Conservation (phyloP, 2,113 vertebrate species). For the Thalassoma bifasciatum region DNA sequence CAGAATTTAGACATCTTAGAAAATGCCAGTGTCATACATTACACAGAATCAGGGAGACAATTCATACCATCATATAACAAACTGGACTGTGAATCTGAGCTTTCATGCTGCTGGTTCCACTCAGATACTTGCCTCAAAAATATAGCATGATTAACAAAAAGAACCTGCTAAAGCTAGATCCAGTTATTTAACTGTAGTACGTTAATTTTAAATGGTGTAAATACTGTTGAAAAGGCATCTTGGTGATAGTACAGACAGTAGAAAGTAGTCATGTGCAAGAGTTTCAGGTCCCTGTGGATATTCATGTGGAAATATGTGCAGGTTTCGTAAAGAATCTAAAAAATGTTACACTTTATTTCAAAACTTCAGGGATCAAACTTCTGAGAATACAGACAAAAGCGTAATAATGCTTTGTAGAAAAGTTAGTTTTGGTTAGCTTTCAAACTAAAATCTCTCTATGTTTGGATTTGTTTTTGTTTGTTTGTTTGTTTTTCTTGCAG, state of each 20-base stretch:
- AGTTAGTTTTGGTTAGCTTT: neutral
- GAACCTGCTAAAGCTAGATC: neutral
- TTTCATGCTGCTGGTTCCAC: too few relatives aligned
- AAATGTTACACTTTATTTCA: neutral
- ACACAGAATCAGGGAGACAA: too few relatives aligned
- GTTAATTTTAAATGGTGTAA: neutral
- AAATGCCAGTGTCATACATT: too few relatives aligned
- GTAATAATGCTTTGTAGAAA: neutral
- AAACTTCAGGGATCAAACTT: neutral
- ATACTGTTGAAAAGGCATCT: neutral
- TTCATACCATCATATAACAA: too few relatives aligned
- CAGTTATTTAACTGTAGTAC: neutral
- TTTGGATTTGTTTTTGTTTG: too few relatives aligned
- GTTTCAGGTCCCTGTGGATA: neutral
- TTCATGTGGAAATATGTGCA: neutral
- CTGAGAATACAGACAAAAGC: neutral
- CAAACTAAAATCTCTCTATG: conserved; percentile 37
- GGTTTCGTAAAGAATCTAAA: neutral
- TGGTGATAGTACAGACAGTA: neutral
- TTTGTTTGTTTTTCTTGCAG: too few relatives aligned
- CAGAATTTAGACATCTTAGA: too few relatives aligned
- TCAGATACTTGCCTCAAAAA: too few relatives aligned
- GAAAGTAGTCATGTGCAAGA: neutral
- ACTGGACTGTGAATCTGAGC: too few relatives aligned
- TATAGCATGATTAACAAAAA: too few relatives aligned